These are phyloP conservation scores for Zele albiditarsus DNA, from an alignment of 2,888 invertebrate species.

Conservation along the genomic window DNA sequence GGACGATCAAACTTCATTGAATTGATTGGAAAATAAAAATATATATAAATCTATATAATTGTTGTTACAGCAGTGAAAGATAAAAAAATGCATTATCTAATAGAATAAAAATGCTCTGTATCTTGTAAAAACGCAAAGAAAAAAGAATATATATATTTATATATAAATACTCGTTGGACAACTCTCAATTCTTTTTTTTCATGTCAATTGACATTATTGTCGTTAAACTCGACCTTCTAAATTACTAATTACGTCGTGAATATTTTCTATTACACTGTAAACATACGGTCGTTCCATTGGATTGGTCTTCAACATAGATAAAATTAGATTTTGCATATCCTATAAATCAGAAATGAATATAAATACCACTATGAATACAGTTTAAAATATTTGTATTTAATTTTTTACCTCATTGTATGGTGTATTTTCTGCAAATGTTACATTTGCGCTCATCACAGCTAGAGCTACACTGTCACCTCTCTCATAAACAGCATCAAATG, in stretches of 20 bases:
- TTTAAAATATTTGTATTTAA: background rate
- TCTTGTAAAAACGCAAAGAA: background rate
- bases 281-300: slow-evolving; percentile 85
- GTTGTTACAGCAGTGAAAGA: background rate
- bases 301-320: slow-evolving; percentile 83
- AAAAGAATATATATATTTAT: background rate
- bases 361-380: background rate
- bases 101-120: background rate
- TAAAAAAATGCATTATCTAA: background rate
- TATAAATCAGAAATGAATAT: slow-evolving; percentile 61
- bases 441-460: slow-evolving; percentile 85
- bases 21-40: background rate
- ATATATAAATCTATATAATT: background rate
- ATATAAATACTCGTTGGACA: background rate
- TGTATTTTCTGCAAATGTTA: slow-evolving; percentile 81
- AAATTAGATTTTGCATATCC: slow-evolving; percentile 81
- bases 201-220: slow-evolving; percentile 6
- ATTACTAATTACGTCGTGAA: slow-evolving; percentile 76
- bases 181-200: background rate
- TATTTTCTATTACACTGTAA: slow-evolving; percentile 80
- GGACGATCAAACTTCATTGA: background rate
- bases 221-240: slow-evolving; percentile 76
- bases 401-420: slow-evolving; percentile 77
- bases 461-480: slow-evolving; percentile 90
- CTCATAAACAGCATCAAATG: slow-evolving; percentile 88